Base-by-base conservation (phyloP, 2,797 vertebrate species). In the Centropyge bicolor region DNA sequence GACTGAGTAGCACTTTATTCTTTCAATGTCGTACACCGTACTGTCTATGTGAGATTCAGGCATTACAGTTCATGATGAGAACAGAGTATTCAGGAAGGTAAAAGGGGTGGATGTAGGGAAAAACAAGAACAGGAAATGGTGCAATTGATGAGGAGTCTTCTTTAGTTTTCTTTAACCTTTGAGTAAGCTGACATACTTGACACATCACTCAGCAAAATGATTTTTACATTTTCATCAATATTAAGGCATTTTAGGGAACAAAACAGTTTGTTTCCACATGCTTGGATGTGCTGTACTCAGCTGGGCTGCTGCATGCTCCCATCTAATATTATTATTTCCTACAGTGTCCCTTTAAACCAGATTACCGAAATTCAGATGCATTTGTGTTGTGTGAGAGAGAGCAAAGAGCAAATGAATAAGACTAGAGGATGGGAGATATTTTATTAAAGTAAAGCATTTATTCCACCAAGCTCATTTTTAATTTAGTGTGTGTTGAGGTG, bases 291-390 rank as follows among this genome's bases (percentile, higher is more conserved):
- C 35, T 77, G 6, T 14, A 70, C 31, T n/a, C 14, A 36, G 27
- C 51, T 49, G 69, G 2, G 22, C 78, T 62, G 60, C 82, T 84
- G 73, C 60, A 61, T 66, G 61, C 56, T 41, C 38, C 1, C 41
- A n/a, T 74, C 54, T 75, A 57, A 54, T 48, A 43, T 31, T 35
- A 31, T 49, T 8, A 45, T 9, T 60, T 43, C 14, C 48, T 22
- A 66, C 27, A 55, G n/a, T 51, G 48, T 66, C 52, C 7, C 51
- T 48, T 74, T 17, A 73, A 74, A 74, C 36, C 70, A 57, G 51
- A 46, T 57, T 45, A 19, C 70, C 73, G 45, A 49, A 40, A 46
- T 74, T 59, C 35, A 70, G 60, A 43, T 67, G n/a, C 20, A 20
- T 46, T 59, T 64, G 24, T 78, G 74, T 63, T 57, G 61, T 62